Evolutionary conservation across 2,797 vertebrate genomes (phyloP).

Genomic region (Setipinna tenuifilis): DNA sequence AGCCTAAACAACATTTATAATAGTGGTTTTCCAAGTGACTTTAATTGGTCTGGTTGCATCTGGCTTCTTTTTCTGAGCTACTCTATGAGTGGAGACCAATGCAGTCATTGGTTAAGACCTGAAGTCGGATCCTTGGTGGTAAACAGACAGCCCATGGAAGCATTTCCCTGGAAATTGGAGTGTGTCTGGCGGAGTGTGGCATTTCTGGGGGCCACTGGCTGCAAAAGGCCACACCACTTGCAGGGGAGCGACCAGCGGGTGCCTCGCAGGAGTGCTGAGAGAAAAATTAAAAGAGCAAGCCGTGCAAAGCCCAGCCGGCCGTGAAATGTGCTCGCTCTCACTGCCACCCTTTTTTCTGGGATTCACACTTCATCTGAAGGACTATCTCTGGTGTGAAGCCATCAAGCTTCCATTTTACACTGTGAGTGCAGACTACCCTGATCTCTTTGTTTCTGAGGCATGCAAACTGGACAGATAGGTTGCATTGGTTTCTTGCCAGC

Average conservation of each 20-base stretch:
- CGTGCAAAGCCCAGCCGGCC: not conserved
- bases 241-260: not conserved
- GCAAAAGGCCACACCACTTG: not conserved
- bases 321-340: not conserved
- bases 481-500: not conserved
- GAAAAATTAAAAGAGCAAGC: conserved; percentile 8
- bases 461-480: not conserved
- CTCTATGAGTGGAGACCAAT: not conserved
- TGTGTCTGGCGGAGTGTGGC: not conserved
- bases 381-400: not conserved
- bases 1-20: not conserved
- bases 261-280: not conserved
- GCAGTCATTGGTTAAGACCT: too few species aligned
- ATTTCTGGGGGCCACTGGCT: not conserved
- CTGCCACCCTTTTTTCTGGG: not conserved
- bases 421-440: not conserved
- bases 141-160: not conserved
- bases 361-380: not conserved
- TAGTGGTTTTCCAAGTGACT: not conserved
- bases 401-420: not conserved
- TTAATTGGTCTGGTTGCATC: not conserved
- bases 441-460: not conserved
- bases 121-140: not conserved
- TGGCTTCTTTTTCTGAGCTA: not conserved
- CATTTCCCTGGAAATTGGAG: not conserved